Conservation (phyloP, 2,113 vertebrate genomes). For the Eupsittula cactorum region DNA sequence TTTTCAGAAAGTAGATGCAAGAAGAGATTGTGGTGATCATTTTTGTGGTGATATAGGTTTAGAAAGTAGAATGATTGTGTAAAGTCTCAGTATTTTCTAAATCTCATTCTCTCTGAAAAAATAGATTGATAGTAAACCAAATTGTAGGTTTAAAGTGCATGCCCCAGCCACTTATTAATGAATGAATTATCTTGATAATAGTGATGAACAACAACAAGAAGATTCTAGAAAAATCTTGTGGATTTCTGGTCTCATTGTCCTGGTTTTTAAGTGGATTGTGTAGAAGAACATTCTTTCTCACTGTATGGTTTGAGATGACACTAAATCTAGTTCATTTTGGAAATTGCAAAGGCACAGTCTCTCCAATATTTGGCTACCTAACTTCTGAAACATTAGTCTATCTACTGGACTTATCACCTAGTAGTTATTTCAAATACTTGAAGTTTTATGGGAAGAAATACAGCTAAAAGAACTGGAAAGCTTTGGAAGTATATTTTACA, state of each 20-base stretch:
- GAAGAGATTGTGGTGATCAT: neutral
- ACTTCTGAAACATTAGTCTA: neutral
- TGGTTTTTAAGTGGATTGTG: neutral
- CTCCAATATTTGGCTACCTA: neutral
- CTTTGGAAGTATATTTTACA: neutral
- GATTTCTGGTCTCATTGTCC: neutral
- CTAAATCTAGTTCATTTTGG: neutral
- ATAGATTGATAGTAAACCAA: neutral
- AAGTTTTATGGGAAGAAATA: neutral
- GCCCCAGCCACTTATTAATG: neutral
- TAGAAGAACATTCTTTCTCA: neutral
- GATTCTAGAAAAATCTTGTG: neutral
- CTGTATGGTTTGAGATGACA: neutral
- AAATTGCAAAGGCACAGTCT: neutral
- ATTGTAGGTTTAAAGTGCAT: neutral
- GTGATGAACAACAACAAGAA: neutral
- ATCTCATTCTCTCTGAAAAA: neutral
- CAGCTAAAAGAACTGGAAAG: neutral
- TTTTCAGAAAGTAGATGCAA: neutral
- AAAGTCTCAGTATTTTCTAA: neutral
- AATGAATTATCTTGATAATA: neutral
- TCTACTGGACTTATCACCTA: neutral
- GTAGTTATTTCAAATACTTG: neutral
- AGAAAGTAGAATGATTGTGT: neutral
- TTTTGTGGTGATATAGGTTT: neutral